Conservation (phyloP, 2,113 vertebrate species). For the Amphiprion percula region DNA sequence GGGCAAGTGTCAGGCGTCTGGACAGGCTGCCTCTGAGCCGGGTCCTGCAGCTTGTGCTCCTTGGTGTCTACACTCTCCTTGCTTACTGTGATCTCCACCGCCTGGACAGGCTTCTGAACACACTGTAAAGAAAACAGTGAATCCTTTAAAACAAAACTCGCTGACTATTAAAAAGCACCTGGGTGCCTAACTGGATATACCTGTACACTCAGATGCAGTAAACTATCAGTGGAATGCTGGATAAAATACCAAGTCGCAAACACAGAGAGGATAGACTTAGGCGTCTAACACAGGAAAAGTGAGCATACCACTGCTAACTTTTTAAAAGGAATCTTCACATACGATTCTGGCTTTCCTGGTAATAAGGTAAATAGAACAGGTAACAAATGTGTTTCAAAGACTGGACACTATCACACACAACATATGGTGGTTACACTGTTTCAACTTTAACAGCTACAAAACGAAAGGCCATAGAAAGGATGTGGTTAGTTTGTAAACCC, state of each 20-base stretch:
- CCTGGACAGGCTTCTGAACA: conserved; percentile 88
- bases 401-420: not conserved
- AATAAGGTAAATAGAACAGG: not conserved
- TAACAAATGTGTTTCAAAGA: not conserved
- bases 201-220: not conserved
- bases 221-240: not conserved
- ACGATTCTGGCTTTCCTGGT: not conserved
- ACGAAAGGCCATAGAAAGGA: conserved; percentile 9
- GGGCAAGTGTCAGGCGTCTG: conserved; percentile 82
- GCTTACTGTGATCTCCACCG: conserved; percentile 81
- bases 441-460: not conserved
- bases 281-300: not conserved
- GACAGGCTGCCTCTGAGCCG: conserved; percentile 86
- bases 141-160: conserved; percentile 3
- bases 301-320: not conserved
- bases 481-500: conserved; percentile 47
- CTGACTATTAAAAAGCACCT: not conserved
- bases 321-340: not conserved
- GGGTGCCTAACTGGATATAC: conserved; percentile 38
- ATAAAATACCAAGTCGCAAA: not conserved
- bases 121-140: conserved; percentile 78
- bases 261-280: not conserved
- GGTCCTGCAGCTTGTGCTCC: conserved; percentile 91
- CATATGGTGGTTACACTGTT: not conserved
- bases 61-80: conserved; percentile 86